A percentile compares a stretch with the other conserved stretches of the same genome.
phyloP scores from a whole-genome alignment of 2,888 invertebrate genomes.

The Rhagonycha lutea region DNA sequence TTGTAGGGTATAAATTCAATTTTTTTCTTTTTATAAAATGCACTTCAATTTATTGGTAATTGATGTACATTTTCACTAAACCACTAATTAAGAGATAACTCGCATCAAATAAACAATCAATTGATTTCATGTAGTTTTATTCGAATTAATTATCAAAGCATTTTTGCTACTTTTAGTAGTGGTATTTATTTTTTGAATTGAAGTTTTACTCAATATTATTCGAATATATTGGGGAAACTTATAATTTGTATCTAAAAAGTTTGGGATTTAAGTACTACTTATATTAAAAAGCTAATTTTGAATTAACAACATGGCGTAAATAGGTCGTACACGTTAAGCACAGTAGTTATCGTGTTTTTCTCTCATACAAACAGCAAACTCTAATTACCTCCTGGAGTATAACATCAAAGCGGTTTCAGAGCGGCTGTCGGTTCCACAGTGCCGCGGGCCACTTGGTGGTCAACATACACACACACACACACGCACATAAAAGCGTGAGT shows the following conservation, averaged over 20 bases:
- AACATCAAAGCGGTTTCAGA: constrained; percentile 45
- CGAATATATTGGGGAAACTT: background rate
- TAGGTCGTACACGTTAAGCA: background rate
- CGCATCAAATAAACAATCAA: background rate
- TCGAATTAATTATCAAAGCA: background rate
- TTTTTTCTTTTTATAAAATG: background rate
- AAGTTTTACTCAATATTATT: background rate
- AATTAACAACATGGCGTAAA: background rate
- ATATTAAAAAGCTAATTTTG: background rate
- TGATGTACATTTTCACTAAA: background rate
- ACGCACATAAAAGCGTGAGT: constrained; percentile 21
- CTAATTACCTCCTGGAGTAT: constrained; percentile 44
- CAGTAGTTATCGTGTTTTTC: constrained; percentile 29
- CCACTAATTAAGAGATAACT: background rate
- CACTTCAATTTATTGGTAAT: background rate
- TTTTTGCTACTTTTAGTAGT: background rate
- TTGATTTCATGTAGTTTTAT: background rate
- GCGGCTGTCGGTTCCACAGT: constrained; percentile 39
- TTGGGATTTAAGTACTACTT: background rate
- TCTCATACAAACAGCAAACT: constrained; percentile 39
- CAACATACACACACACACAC: constrained; percentile 26
- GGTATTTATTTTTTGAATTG: background rate
- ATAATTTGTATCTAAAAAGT: background rate
- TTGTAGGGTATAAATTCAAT: no score
- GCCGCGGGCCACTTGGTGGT: constrained; percentile 35